phyloP scores from a whole-genome alignment of 2,113 vertebrate genomes.

The Rutilus rutilus region DNA sequence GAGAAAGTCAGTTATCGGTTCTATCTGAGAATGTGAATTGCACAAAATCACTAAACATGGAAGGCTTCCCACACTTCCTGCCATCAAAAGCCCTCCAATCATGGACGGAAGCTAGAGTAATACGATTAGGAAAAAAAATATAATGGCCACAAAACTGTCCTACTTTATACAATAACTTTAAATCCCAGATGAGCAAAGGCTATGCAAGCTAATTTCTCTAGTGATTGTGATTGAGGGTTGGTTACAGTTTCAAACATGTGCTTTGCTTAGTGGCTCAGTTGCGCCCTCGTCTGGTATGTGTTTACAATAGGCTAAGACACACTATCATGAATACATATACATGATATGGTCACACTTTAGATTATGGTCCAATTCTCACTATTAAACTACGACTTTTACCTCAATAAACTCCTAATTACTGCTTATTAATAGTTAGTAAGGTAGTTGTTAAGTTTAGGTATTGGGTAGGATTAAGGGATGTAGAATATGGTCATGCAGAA shows the following conservation, averaged over 20 bases:
- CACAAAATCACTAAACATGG: background rate
- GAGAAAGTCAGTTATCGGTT: background rate
- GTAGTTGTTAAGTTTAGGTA: too few relatives aligned
- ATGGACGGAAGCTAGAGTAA: background rate
- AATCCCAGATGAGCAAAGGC: background rate
- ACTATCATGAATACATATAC: too few relatives aligned
- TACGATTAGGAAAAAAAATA: background rate
- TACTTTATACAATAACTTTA: background rate
- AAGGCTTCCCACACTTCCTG: background rate
- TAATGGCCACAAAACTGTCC: background rate
- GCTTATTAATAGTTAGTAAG: too few relatives aligned
- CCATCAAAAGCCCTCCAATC: background rate
- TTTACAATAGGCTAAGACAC: background rate
- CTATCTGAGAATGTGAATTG: background rate
- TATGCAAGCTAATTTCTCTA: background rate
- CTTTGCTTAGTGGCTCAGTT: conserved; percentile 12
- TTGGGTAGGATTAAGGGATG: too few relatives aligned
- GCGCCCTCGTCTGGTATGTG: conserved; percentile 35
- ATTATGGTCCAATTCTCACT: too few relatives aligned
- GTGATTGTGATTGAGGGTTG: background rate
- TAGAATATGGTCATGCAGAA: too few relatives aligned
- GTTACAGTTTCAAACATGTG: too few relatives aligned
- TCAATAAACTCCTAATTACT: too few relatives aligned
- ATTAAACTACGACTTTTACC: too few relatives aligned
- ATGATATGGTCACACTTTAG: too few relatives aligned